These are phyloP conservation scores for Thryonomys swinderianus DNA, from an alignment of 2,113 vertebrate species.

Conservation along the genomic window DNA sequence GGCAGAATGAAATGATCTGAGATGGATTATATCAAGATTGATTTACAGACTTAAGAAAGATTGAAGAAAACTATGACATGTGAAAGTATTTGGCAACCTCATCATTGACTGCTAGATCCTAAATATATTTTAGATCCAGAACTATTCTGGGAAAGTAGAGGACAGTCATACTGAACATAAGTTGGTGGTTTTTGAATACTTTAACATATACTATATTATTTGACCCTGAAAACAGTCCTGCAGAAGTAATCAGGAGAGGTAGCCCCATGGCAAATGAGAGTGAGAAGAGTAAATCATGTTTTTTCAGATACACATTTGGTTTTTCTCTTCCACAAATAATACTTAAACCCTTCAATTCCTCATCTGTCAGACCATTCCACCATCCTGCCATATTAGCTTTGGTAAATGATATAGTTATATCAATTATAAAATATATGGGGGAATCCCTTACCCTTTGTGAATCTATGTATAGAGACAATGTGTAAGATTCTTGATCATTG, in stretches of 20 bases:
- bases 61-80: slow-evolving; percentile 37
- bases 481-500: neutral
- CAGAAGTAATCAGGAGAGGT: slow-evolving; percentile 1
- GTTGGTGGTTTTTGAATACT: slow-evolving; percentile 1
- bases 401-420: neutral
- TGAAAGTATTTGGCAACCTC: neutral
- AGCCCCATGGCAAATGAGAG: slow-evolving; percentile 13
- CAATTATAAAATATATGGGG: neutral
- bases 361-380: neutral
- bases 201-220: slow-evolving; percentile 17
- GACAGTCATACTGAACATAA: neutral
- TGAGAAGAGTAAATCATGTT: neutral
- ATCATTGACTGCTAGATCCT: neutral
- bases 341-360: neutral
- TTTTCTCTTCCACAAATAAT: neutral
- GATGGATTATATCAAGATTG: neutral
- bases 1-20: neutral
- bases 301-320: neutral
- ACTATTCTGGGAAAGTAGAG: neutral
- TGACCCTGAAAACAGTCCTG: neutral
- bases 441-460: neutral
- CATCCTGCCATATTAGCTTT: neutral
- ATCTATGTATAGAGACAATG: no score
- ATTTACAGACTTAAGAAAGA: neutral
- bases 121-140: neutral